A percentile compares a stretch with the other conserved stretches of the same genome.
Conservation (phyloP, 2,888 invertebrate species). For the Coenonympha glycerion region DNA sequence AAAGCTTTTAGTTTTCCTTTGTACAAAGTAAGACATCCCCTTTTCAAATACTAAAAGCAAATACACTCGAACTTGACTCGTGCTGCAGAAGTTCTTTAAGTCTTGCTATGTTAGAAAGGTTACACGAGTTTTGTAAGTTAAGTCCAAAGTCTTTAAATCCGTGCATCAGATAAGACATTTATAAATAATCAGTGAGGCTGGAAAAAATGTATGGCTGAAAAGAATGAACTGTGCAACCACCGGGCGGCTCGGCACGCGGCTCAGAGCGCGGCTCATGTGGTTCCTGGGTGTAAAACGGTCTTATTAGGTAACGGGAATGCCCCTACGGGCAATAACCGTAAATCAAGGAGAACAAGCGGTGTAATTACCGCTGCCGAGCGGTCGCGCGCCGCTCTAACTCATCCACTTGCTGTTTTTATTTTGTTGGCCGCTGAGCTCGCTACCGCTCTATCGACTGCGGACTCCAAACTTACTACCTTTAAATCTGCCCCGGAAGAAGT, state of each 20-base stretch:
- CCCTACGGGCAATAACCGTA: constrained; percentile 77
- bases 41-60: constrained; percentile 11
- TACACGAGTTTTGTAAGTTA: not conserved
- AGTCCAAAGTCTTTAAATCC: not conserved
- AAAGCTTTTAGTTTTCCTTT: constrained; percentile 22
- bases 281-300: constrained; percentile 72
- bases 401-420: constrained; percentile 73
- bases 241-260: constrained; percentile 43
- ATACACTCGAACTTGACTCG: constrained; percentile 12
- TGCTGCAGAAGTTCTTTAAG: constrained; percentile 8
- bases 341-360: constrained; percentile 77
- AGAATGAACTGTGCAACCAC: constrained; percentile 57
- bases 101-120: not conserved
- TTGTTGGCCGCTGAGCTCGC: constrained; percentile 63
- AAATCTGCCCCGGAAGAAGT: constrained; percentile 68
- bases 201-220: no score
- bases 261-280: constrained; percentile 62
- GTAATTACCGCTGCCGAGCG: constrained; percentile 75
- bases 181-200: no score
- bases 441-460: constrained; percentile 70
- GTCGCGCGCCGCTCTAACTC: constrained; percentile 73
- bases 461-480: constrained; percentile 68
- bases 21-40: constrained; percentile 8
- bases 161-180: not conserved
- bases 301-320: constrained; percentile 75